Percentiles rank a stretch among this genome's conserved stretches.
These are phyloP conservation scores for Axinella damicornis DNA, from an alignment of 37 sponge, comb jelly and placozoan genomes.

Conservation along the genomic window DNA sequence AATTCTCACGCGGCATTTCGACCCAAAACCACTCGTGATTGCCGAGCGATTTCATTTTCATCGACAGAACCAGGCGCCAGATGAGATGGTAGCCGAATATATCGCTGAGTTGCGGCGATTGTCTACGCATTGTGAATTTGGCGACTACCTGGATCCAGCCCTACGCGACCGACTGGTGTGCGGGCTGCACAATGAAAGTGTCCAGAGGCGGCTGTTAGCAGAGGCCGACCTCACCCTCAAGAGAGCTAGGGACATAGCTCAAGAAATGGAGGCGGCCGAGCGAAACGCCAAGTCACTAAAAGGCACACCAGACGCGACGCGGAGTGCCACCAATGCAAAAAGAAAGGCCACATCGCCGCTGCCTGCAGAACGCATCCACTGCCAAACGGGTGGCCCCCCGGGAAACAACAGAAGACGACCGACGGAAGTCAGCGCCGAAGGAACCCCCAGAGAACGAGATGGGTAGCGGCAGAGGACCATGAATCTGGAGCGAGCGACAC, in stretches of 20 bases:
- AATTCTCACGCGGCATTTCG: background rate
- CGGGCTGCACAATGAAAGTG: background rate
- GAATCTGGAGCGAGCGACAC: too few species aligned
- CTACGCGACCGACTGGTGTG: conserved; percentile 19
- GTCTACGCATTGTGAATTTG: background rate
- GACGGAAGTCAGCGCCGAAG: background rate
- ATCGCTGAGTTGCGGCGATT: background rate
- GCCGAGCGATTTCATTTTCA: background rate
- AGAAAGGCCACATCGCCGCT: background rate
- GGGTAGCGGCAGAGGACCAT: background rate
- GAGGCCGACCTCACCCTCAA: conserved; percentile 4
- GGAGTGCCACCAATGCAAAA: background rate
- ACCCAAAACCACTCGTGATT: conserved; percentile 5
- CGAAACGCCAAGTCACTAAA: background rate
- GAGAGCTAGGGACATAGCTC: background rate
- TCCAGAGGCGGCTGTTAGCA: background rate
- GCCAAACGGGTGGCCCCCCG: background rate
- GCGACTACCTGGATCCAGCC: conserved; percentile 6
- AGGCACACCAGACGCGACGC: background rate
- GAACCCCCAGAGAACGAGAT: background rate
- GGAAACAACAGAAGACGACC: background rate
- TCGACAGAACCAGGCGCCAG: background rate
- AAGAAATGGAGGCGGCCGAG: conserved; percentile 8
- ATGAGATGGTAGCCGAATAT: background rate
- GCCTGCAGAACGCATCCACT: background rate